Percentiles rank a stretch among this genome's conserved stretches.
Conservation (phyloP, 2,888 invertebrate genomes). For the Nephrotoma appendiculata region DNA sequence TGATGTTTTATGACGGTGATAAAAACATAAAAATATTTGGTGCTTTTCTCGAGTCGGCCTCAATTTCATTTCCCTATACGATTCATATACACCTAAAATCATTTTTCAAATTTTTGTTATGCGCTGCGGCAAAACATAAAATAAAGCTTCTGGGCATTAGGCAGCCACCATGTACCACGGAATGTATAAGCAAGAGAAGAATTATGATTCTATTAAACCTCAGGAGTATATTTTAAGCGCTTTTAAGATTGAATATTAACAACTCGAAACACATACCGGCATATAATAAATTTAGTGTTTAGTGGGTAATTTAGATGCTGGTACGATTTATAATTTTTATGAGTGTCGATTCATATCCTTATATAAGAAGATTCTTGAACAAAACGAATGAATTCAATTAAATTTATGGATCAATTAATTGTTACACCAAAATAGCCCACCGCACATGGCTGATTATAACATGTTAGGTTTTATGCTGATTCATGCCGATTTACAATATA, state of each 20-base stretch:
- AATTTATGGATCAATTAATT: not conserved
- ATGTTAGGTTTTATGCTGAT: not conserved
- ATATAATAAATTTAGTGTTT: not conserved
- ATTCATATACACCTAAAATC: not conserved
- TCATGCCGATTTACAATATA: not conserved
- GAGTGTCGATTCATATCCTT: not conserved
- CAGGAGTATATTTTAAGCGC: not conserved
- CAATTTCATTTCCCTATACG: not conserved
- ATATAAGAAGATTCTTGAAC: not conserved
- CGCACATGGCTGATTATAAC: not conserved
- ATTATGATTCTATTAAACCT: not conserved
- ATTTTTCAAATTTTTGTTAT: not conserved
- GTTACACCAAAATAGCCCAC: not conserved
- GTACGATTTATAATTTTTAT: not conserved
- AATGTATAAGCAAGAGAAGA: not conserved
- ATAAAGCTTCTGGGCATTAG: not conserved
- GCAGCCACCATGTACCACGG: not conserved
- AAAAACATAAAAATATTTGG: not conserved
- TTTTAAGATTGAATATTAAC: not conserved
- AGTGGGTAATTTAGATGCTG: not conserved
- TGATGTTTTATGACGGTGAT: not conserved
- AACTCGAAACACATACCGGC: not conserved
- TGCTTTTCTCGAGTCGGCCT: not conserved
- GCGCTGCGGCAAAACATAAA: not conserved
- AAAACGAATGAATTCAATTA: not conserved